Evolutionary conservation across 2,888 invertebrate genomes (phyloP).

Genomic region (Byasa hedistus): DNA sequence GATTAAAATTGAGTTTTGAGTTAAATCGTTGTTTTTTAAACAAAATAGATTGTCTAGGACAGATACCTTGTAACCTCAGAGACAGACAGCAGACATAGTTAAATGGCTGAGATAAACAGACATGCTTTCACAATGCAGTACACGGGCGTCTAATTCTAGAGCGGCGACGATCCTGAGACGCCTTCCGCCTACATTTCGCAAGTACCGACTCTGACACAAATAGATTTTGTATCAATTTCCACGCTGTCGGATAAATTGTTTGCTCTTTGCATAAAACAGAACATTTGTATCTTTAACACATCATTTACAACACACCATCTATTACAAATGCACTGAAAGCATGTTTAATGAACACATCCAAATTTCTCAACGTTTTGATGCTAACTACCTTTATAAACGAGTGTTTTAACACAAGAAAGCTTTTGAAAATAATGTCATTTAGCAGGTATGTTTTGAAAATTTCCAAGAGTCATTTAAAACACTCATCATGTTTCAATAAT

Average conservation of each 20-base stretch:
- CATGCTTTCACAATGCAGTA: constrained; percentile 30
- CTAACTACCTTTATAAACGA: too few species aligned
- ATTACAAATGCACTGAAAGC: constrained; percentile 2
- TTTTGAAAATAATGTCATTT: background rate
- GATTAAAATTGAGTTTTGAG: too few species aligned
- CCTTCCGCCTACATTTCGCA: constrained; percentile 58
- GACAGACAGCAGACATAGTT: constrained; percentile 6
- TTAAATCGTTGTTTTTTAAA: too few species aligned
- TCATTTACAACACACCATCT: constrained; percentile 22
- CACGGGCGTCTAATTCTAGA: constrained; percentile 42
- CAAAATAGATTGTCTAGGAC: background rate
- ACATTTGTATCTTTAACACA: constrained; percentile 27
- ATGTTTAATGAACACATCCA: background rate
- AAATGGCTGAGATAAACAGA: constrained; percentile 32
- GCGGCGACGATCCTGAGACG: constrained; percentile 37
- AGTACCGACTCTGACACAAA: constrained; percentile 48
- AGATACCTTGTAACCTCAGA: constrained; percentile 2
- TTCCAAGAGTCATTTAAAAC: constrained; percentile 16
- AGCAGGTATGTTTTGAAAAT: background rate
- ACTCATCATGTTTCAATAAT: constrained; percentile 27
- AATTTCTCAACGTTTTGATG: background rate
- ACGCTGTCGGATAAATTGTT: constrained; percentile 31
- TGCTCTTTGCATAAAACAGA: constrained; percentile 29
- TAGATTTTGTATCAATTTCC: constrained; percentile 41
- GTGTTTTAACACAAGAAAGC: background rate